Evolutionary conservation across 2,797 vertebrate species (phyloP), one percentile per base, ranked within the genome.

Genomic region (Melopsittacus undulatus): DNA sequence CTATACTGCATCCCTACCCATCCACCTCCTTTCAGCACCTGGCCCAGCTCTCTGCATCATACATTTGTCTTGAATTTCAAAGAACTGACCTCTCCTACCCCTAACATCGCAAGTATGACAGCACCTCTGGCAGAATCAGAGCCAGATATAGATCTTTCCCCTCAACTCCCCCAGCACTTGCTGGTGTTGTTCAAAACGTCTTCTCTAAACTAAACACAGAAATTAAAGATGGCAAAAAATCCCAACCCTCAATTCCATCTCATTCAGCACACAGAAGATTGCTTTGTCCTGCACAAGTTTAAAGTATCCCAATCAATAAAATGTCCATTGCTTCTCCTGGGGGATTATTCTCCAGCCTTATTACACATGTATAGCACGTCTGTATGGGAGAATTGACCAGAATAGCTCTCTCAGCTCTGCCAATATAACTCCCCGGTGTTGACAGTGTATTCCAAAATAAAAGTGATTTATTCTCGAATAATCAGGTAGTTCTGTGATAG

Each of bases 221-320:
- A 90, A 63, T 43, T 78, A 54, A 72, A 94, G 72, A 61, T 26
- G 30, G 52, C 66, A 92, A 59, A 85, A 87, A 11, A 1, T 5
- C 2, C 29, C 57, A 85, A 9, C 30, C 18, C 40, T 83, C 64
- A 26, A 11, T 59, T 77, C 43, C 59, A 49, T 70, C 40, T 92
- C 34, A 45, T 61, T 90, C 75, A 74, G 46, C 30, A 18, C 51
- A 16, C 13, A 70, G 42, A 83, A 89, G 75, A 75, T 86, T 91
- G 83, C 66, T 89, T 93, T 91, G 83, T 77, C 89, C 72, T 72
- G 36, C 36, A 61, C 42, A 76, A 81, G 57, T 96, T 48, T 78
- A 75, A 94, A 89, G 78, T 86, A 89, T 59, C 77, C 64, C 62
- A 70, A 59, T 86, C 94, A 95, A 91, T 96, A 86, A 86, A 94